Base-by-base conservation (phyloP, 2,113 vertebrate species). In the Phalacrocorax brasilianus region DNA sequence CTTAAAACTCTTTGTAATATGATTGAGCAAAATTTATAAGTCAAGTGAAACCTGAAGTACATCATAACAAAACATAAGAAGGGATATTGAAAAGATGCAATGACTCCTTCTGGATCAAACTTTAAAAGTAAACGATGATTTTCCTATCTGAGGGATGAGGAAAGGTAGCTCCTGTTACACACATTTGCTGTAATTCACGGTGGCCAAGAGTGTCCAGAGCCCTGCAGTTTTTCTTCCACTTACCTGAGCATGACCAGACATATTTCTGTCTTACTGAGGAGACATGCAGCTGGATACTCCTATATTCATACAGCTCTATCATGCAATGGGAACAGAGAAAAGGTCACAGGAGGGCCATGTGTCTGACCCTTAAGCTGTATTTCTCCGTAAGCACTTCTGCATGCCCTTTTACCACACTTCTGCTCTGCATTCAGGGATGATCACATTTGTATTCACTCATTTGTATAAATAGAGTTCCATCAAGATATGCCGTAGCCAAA, bases 1-100 rank as follows among this genome's bases (percentile, higher is more conserved):
- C 93, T 98, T 97, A 88, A 95, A 95, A 96, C 52, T 78, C 18
- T 67, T 92, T 89, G 47, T 72, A 72, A 49, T 52, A 62, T 30
- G 33, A 70, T 58, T 75, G 40, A 72, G 33, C 26, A 86, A 71
- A 89, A 95, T 93, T 82, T 93, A 62, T 70, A 49, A 82, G 28
- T 62, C 42, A 86, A 85, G 56, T 53, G 53, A 84, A 91, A 59
- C 23, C 20, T 88, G 11, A 91, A 82, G 33, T 52, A 67, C 14
- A 47, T 72, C 14, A 32, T 11, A 53, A 67, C 50, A 89, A 62
- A 86, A 76, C 20, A 68, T 71, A 67, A 49, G 44, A 70, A 71
- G 4, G 7, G 8, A 42, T 61, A 78, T 32, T 45, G 18, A 71
- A 94, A 92, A 78, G 35, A 33, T 87, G 14, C 11, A 17, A 20